Base-by-base conservation (phyloP, 2,797 vertebrate species). In the Loriculus beryllinus region DNA sequence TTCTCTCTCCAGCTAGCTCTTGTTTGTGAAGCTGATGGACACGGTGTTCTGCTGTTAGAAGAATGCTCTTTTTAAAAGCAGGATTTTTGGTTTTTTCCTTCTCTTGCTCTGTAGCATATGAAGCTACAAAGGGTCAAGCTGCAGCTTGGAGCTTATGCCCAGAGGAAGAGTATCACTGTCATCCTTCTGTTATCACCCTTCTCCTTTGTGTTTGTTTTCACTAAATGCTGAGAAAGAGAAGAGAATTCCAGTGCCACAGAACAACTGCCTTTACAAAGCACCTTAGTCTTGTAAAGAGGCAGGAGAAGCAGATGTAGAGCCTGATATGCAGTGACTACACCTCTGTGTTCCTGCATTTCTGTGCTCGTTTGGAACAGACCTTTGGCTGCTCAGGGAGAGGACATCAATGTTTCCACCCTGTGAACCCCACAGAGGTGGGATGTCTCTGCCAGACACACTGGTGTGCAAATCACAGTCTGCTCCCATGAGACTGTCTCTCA, bases 11-110 rank as follows among this genome's bases (percentile, higher is more conserved):
- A 59, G 9, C 17, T 60, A 7, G 60, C 1, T 0, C 33, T 65
- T 35, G 9, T 37, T 80, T 59, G 33, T 79, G 80, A 67, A 28
- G 3, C 1, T 37, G 51, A 52, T 47, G 63, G 33, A 9, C 23
- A 8, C 1, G 1, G 19, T 39, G 54, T 39, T 74, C 37, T 1
- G 2, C 14, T 1, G 0, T 54, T 62, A 43, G 21, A 56, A 42
- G 37, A 81, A 62, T 6, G 4, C 5, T 40, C 22, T 62, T 65
- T 43, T 74, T 62, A 63, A 72, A 80, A 1, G 0, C 14, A 31
- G 31, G 57, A 15, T 51, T 56, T 76, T 33, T 20, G 1, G 1
- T 19, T 52, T n/a, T 54, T 68, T 52, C 6, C 7, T 56, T 11
- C 75, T 49, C 69, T 14, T 7, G 12, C n/a, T 43, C 22, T 81